These are phyloP conservation scores for Styela plicata DNA, from an alignment of 23 tunicate genomes.

Conservation along the genomic window DNA sequence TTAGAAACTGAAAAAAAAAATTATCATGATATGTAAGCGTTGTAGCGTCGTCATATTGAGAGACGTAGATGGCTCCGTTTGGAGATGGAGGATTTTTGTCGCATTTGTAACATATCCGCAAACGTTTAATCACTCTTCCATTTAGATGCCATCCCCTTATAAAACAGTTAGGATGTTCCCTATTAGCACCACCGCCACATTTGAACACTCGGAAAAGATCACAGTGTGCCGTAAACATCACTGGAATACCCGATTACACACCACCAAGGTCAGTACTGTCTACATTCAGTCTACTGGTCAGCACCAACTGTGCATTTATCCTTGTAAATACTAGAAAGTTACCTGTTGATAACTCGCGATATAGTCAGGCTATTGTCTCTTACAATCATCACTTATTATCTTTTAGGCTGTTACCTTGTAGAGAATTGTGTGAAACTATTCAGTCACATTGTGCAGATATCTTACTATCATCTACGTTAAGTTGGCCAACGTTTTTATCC, in stretches of 20 bases:
- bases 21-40: too few relatives aligned
- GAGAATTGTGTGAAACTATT: constrained; percentile 58
- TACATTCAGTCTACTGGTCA: too few relatives aligned
- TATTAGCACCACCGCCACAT: constrained; percentile 48
- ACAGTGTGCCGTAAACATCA: not conserved
- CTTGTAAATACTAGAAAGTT: too few relatives aligned
- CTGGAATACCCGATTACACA: not conserved
- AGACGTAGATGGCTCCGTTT: too few relatives aligned
- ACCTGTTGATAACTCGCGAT: too few relatives aligned
- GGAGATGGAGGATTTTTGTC: too few relatives aligned
- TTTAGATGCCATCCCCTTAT: constrained; percentile 79
- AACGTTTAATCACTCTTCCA: too few relatives aligned
- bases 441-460: constrained; percentile 27
- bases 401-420: constrained; percentile 65
- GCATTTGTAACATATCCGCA: too few relatives aligned
- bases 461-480: constrained; percentile 31
- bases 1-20: too few relatives aligned
- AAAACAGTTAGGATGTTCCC: constrained; percentile 50
- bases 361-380: too few relatives aligned
- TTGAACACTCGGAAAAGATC: not conserved
- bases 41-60: too few relatives aligned
- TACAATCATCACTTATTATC: too few relatives aligned
- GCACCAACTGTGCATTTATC: not conserved
- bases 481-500: constrained; percentile 66
- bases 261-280: constrained; percentile 5